phyloP scores from a whole-genome alignment of 1,140 invertebrate genomes.

The Dryas iulia region DNA sequence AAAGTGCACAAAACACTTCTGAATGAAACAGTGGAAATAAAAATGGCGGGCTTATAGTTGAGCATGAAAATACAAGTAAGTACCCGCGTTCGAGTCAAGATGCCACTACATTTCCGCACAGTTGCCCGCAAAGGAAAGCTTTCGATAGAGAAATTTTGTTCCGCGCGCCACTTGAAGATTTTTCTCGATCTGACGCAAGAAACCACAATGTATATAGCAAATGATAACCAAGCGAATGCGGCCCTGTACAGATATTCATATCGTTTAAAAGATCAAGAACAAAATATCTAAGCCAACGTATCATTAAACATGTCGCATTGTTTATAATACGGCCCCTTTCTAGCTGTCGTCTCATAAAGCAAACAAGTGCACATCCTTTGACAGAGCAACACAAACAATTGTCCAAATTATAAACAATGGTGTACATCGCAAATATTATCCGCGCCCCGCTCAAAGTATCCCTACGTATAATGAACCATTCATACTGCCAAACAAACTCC shows the following conservation, averaged over 20 bases:
- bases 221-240: conserved; percentile 12
- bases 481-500: conserved; percentile 78
- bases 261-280: conserved; percentile 15
- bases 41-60: conserved; percentile 65
- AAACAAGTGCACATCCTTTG: conserved; percentile 79
- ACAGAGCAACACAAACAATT: conserved; percentile 77
- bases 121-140: conserved; percentile 66
- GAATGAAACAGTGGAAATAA: conserved; percentile 64
- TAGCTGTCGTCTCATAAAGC: conserved; percentile 52
- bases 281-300: conserved; percentile 20
- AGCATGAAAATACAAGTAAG: conserved; percentile 62
- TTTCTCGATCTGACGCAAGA: conserved; percentile 38
- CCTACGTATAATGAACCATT: conserved; percentile 78
- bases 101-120: conserved; percentile 61
- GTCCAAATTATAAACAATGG: conserved; percentile 79
- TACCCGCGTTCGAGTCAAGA: conserved; percentile 65
- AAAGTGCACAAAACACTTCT: conserved; percentile 56
- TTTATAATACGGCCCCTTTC: conserved; percentile 46
- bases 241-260: conserved; percentile 8
- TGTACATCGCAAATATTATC: conserved; percentile 77
- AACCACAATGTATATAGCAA: conserved; percentile 30
- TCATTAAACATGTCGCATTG: conserved; percentile 43
- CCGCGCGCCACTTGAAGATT: conserved; percentile 48
- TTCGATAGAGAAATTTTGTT: conserved; percentile 65
- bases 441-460: conserved; percentile 64